A percentile compares a stretch with the other conserved stretches of the same genome.
Evolutionary conservation across 2,888 invertebrate genomes (phyloP).

Genomic region (Lycaena phlaeas): DNA sequence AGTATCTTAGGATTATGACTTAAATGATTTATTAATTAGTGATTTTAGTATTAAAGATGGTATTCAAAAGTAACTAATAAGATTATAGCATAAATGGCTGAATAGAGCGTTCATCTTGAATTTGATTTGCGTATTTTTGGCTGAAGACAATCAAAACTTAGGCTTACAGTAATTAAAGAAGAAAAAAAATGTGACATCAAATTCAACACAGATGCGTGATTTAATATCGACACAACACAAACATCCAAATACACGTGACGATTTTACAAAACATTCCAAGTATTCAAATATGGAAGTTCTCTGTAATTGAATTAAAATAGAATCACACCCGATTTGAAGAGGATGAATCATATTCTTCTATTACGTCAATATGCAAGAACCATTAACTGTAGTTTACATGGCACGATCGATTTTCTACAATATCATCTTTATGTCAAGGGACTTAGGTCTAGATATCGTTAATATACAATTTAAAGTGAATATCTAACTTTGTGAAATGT

Average conservation of each 20-base stretch:
- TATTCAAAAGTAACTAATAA: too few species aligned
- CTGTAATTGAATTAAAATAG: conserved; percentile 62
- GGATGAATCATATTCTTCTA: conserved; percentile 56
- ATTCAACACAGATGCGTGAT: conserved; percentile 18
- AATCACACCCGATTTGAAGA: conserved; percentile 53
- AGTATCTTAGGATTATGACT: too few species aligned
- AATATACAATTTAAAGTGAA: neutral
- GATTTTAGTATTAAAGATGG: too few species aligned
- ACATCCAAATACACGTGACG: conserved; percentile 14
- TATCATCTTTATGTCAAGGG: conserved; percentile 32
- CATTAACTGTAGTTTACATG: conserved; percentile 20
- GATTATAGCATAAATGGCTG: too few species aligned
- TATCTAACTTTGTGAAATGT: conserved; percentile 16
- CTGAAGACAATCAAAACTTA: too few species aligned
- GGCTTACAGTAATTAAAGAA: too few species aligned
- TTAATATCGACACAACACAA: conserved; percentile 15
- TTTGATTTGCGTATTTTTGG: too few species aligned
- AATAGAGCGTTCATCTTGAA: too few species aligned
- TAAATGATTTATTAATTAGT: too few species aligned
- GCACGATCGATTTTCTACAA: conserved; percentile 15
- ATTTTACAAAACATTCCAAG: conserved; percentile 29
- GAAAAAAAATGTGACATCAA: too few species aligned
- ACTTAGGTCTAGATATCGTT: conserved; percentile 27
- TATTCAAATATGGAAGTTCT: conserved; percentile 45
- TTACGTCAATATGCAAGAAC: conserved; percentile 47